These are phyloP conservation scores for Capreolus pygargus DNA, from an alignment of 2,113 vertebrate species.

Conservation along the genomic window DNA sequence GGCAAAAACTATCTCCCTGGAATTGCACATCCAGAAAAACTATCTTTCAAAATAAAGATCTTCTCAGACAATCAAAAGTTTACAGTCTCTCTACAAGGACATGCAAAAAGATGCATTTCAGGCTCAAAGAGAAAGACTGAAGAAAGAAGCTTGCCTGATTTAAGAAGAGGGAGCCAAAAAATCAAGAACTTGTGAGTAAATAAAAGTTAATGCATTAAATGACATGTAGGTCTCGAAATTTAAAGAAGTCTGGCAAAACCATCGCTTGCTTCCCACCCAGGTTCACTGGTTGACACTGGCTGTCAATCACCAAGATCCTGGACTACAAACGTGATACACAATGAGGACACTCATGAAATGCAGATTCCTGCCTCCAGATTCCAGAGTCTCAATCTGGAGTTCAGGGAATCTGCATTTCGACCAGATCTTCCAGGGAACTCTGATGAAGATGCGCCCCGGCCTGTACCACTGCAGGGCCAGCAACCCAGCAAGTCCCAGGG, in stretches of 20 bases:
- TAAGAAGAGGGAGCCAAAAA: not conserved
- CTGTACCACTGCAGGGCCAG: not conserved
- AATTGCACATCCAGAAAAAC: slow-evolving; percentile 34
- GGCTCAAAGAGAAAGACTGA: slow-evolving; percentile 9
- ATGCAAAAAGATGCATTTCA: not conserved
- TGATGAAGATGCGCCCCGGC: not conserved
- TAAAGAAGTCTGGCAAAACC: not conserved
- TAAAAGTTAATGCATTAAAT: not conserved
- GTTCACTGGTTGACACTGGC: not conserved
- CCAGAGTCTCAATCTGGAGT: not conserved
- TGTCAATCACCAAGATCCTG: not conserved
- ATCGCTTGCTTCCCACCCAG: not conserved
- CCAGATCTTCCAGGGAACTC: not conserved
- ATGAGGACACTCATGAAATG: not conserved
- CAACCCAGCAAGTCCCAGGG: not conserved
- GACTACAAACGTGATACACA: not conserved
- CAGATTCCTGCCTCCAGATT: not conserved
- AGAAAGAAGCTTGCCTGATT: not conserved
- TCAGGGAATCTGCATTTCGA: not conserved
- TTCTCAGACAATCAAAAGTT: slow-evolving; percentile 35
- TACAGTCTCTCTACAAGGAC: not conserved
- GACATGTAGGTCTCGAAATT: not conserved
- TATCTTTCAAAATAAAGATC: slow-evolving; percentile 21
- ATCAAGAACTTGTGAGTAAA: not conserved
- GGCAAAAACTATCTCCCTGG: slow-evolving; percentile 22